These are phyloP conservation scores for Philypnodon macrostomus DNA, from an alignment of 2,797 vertebrate genomes.

Conservation along the genomic window DNA sequence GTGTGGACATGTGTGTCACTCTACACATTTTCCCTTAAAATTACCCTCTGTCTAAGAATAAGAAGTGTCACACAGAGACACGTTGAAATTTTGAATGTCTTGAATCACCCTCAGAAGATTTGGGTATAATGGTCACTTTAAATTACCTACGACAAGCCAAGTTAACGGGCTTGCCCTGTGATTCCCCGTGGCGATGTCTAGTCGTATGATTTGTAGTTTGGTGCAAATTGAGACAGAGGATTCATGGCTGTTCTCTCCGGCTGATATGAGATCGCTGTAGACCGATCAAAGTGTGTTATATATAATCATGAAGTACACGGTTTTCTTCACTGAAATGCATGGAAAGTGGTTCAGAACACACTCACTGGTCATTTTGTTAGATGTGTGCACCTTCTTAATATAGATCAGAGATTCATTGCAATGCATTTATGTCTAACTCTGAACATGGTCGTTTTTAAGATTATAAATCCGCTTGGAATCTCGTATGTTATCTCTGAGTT, in stretches of 20 bases:
- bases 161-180: neutral
- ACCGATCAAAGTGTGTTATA: neutral
- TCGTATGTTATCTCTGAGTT: neutral
- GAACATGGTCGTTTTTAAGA: too few relatives aligned
- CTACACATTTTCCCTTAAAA: slow-evolving; percentile 5
- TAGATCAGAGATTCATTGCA: too few relatives aligned
- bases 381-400: too few relatives aligned
- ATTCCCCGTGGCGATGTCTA: neutral
- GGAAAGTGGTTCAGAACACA: neutral
- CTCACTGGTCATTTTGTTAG: too few relatives aligned
- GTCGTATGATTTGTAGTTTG: neutral
- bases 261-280: neutral
- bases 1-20: slow-evolving; percentile 10
- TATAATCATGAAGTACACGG: neutral
- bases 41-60: neutral
- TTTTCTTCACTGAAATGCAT: neutral
- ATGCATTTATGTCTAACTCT: too few relatives aligned
- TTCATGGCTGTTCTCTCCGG: neutral
- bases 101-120: neutral
- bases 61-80: neutral
- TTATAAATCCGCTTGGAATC: neutral
- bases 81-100: slow-evolving; percentile 9
- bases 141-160: slow-evolving; percentile 1
- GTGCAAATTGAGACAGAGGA: neutral
- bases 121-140: slow-evolving; percentile 13